Base-by-base conservation (phyloP, 2,888 invertebrate genomes). In the Drosophila siamana region DNA sequence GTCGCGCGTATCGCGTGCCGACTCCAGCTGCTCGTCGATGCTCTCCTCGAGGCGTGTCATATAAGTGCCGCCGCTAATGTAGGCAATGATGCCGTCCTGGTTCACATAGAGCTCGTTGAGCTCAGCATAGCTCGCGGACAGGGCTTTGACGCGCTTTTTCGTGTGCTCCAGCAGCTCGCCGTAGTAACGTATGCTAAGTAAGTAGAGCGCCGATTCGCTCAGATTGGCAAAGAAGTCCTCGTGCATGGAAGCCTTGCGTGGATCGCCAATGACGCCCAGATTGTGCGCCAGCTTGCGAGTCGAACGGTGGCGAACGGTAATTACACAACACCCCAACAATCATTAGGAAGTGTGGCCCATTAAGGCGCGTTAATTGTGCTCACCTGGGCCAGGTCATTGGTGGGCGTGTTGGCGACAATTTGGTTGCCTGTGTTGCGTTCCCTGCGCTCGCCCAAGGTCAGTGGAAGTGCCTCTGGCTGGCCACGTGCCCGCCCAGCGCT, bases 211-310 rank as follows among this genome's bases (percentile, higher is more conserved):
- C 30, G 91, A 88, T 76, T 91, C 91, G 65, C 91, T 92, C 28
- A 92, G 72, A 51, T 90, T 91, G 51, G 92, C 92, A 78, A 92
- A 89, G 70, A 92, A 92, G 68, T 92, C 92, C 84, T 92, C 92
- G 69, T 92, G 91, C 55, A 81, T 85, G 74, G 89, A 88, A 82
- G 92, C 92, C 82, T 92, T 92, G 15, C 89, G 86, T 73, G 84
- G 75, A 76, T 92, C 90, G 19, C 75, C 75, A 41, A 91, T 76
- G 2, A 92, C 86, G 47, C 90, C 92, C 60, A 92, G 67, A 62
- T 90, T 91, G 51, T 91, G 71, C 2, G 91, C 91, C 46, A 92
- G 77, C 92, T 92, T 40, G 36, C 19, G 6, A 38, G n/a, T n/a
- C n/a, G 19, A 19, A 19, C 19, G 19, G 52, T 11, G 26, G 52